These are phyloP conservation scores for Zeus faber DNA, from an alignment of 2,113 vertebrate genomes.

Conservation along the genomic window DNA sequence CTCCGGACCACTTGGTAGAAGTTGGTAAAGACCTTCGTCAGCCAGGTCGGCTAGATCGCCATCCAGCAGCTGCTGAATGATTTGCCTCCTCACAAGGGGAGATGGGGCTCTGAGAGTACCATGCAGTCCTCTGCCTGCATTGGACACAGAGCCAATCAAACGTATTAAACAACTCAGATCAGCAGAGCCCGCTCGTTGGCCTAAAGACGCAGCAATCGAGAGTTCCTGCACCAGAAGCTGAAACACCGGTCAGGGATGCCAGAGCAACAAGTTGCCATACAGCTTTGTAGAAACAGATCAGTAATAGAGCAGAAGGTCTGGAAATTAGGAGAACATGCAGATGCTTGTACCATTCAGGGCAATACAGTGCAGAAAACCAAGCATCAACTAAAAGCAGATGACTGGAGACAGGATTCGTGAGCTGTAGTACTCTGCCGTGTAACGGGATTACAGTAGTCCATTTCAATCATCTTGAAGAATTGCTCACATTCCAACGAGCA, in stretches of 20 bases:
- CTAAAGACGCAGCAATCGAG: conserved; percentile 39
- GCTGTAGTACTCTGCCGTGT: conserved; percentile 31
- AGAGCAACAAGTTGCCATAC: conserved; percentile 11
- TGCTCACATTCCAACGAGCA: conserved; percentile 19
- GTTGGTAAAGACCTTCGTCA: conserved; percentile 63
- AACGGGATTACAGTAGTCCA: conserved; percentile 16
- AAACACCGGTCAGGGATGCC: conserved; percentile 19
- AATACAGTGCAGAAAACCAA: conserved; percentile 32
- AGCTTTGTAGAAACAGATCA: conserved; percentile 29
- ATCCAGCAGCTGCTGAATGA: conserved; percentile 69
- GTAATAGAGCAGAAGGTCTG: conserved; percentile 33
- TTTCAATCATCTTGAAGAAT: conserved; percentile 23
- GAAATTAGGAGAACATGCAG: conserved; percentile 46
- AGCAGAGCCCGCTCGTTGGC: conserved; percentile 9
- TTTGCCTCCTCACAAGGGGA: conserved; percentile 55
- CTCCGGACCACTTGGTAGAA: conserved; percentile 55
- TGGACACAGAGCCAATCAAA: conserved; percentile 65
- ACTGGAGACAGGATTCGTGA: conserved; percentile 42
- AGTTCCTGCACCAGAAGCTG: conserved; percentile 35
- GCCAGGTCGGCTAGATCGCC: conserved; percentile 74
- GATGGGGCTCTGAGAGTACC: conserved; percentile 53
- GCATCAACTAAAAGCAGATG: conserved; percentile 30
- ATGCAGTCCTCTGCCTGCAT: conserved; percentile 66
- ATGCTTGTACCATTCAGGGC: conserved; percentile 27
- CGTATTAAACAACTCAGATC: conserved; percentile 42